Evolutionary conservation across 2,888 invertebrate genomes (phyloP).

Genomic region (Leucoma salicis): DNA sequence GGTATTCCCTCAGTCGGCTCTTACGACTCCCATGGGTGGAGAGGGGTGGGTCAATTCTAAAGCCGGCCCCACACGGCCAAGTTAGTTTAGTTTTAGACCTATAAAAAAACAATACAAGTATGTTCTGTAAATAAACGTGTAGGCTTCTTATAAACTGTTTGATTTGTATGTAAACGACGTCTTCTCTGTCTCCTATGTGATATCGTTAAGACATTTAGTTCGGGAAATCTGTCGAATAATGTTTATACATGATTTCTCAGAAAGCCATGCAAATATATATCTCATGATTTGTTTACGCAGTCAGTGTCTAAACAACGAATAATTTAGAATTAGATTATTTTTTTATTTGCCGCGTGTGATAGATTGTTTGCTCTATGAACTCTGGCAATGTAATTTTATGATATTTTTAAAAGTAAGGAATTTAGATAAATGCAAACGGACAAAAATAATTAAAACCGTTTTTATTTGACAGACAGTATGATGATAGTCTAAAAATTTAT

Average conservation of each 20-base stretch:
- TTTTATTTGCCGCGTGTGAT: background rate
- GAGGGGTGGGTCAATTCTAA: no score
- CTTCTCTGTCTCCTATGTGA: background rate
- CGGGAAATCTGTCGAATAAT: slow-evolving; percentile 3
- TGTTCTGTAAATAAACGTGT: no score
- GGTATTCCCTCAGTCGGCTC: no score
- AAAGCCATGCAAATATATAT: background rate
- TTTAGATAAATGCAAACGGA: no score
- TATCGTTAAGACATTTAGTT: slow-evolving; percentile 6
- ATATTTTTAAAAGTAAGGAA: no score
- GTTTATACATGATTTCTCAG: slow-evolving; percentile 8
- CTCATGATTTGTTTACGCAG: background rate
- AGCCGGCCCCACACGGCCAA: no score
- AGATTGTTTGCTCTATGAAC: background rate
- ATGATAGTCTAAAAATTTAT: no score
- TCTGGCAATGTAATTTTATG: background rate
- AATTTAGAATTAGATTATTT: background rate
- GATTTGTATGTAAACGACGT: background rate
- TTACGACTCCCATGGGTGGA: no score
- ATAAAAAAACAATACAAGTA: no score
- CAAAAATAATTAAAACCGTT: no score
- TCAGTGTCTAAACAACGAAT: background rate
- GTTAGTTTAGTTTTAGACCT: no score
- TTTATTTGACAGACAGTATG: no score
- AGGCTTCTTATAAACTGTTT: background rate